phyloP scores from a whole-genome alignment of 2,888 invertebrate genomes.

The Euzophera pinguis region DNA sequence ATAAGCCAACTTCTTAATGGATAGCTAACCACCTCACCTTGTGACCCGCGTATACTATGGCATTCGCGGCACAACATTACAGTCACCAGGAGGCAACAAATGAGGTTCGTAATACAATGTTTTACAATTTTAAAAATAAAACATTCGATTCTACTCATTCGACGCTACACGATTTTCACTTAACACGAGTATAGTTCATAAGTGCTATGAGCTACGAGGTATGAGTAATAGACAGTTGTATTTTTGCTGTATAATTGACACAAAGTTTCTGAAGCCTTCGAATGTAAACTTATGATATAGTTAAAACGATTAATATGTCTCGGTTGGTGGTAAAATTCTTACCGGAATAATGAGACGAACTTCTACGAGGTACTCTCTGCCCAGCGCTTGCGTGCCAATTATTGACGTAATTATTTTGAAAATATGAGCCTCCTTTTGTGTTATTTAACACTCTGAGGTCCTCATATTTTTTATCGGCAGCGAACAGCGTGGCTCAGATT shows the following conservation, averaged over 20 bases:
- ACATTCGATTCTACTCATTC: slow-evolving; percentile 24
- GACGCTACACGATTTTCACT: slow-evolving; percentile 51
- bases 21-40: slow-evolving; percentile 12
- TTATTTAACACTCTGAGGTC: slow-evolving; percentile 66
- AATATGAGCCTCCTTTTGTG: slow-evolving; percentile 69
- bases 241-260: slow-evolving; percentile 74
- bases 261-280: slow-evolving; percentile 46
- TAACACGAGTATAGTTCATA: slow-evolving; percentile 29
- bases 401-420: slow-evolving; percentile 78
- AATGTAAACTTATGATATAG: slow-evolving; percentile 73
- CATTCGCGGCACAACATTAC: slow-evolving; percentile 1
- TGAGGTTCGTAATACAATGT: slow-evolving; percentile 13
- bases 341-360: slow-evolving; percentile 68
- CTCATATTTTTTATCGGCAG: slow-evolving; percentile 64
- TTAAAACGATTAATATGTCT: slow-evolving; percentile 75
- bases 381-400: slow-evolving; percentile 68
- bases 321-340: slow-evolving; percentile 75
- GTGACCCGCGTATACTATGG: slow-evolving; percentile 9
- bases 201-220: slow-evolving; percentile 27
- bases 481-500: slow-evolving; percentile 46
- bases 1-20: slow-evolving; percentile 8
- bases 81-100: slow-evolving; percentile 7
- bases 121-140: slow-evolving; percentile 19
- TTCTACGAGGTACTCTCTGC: slow-evolving; percentile 41
- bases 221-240: slow-evolving; percentile 71